Evolutionary conservation across 2,888 invertebrate genomes (phyloP).

Genomic region (Eurois occulta): DNA sequence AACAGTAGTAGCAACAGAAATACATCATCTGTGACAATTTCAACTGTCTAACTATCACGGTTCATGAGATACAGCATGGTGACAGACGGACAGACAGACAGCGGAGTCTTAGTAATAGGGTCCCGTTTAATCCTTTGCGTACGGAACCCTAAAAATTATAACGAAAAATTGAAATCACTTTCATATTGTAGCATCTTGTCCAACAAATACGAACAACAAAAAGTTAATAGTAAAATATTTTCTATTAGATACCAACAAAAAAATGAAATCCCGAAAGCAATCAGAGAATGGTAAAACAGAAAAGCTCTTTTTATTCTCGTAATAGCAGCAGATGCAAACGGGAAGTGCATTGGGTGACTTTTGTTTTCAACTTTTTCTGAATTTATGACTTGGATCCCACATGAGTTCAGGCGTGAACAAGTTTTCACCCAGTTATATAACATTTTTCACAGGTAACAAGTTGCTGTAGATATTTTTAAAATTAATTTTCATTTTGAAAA

Average conservation of each 20-base stretch:
- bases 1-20: too few relatives aligned
- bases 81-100: too few relatives aligned
- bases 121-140: too few relatives aligned
- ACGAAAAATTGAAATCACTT: slow-evolving; percentile 15
- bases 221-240: slow-evolving; percentile 51
- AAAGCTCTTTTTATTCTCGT: slow-evolving; percentile 60
- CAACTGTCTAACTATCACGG: too few relatives aligned
- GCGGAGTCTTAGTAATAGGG: too few relatives aligned
- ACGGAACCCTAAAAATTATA: too few relatives aligned
- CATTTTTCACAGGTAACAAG: slow-evolving; percentile 73
- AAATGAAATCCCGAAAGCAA: slow-evolving; percentile 63
- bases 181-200: slow-evolving; percentile 6
- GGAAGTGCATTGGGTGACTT: slow-evolving; percentile 72
- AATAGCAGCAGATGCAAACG: slow-evolving; percentile 68
- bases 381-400: slow-evolving; percentile 79
- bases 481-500: slow-evolving; percentile 65
- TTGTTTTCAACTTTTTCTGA: slow-evolving; percentile 77
- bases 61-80: too few relatives aligned
- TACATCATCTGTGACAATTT: too few relatives aligned
- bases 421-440: slow-evolving; percentile 77
- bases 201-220: slow-evolving; percentile 23
- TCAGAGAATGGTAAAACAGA: slow-evolving; percentile 64
- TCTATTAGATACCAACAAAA: slow-evolving; percentile 51
- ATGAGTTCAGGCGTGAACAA: slow-evolving; percentile 76
- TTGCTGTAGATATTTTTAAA: slow-evolving; percentile 66